Base-by-base conservation (phyloP, 2,888 invertebrate genomes). In the Sussaba pulchella region DNA sequence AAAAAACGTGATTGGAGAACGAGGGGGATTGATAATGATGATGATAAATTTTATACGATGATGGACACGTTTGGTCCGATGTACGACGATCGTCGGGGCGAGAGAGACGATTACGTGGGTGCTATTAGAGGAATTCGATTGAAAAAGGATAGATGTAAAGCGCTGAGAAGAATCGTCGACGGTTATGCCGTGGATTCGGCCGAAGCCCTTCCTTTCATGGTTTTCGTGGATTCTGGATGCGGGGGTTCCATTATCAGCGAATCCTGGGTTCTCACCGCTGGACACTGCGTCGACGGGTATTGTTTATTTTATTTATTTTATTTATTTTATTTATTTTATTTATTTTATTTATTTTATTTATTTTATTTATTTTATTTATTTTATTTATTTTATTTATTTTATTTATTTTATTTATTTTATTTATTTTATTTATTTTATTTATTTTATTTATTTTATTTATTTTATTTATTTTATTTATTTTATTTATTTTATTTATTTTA, bases 191-290 rank as follows among this genome's bases (percentile, higher is more conserved):
- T 54, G 9, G 12, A 61, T 8, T 43, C 59, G 26, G 31, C 66
- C 3, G 81, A 81, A 61, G 14, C 76, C 9, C 17, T 78, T 17
- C 83, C 83, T 5, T 83, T 78, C 26, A 77, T 82, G 57, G 83
- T 67, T 0, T 82, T 82, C 24, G 24, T 83, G 45, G 82, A 83
- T 43, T 67, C 66, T 19, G 82, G 83, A 19, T 83, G 83, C 8
- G 83, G 81, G 0, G 83, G 82, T 8, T 54, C 76, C 0, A 78
- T 83, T 14, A 74, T 83, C 39, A 39, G 82, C 21, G 14, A 71
- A 17, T 2, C 2, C 0, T 83, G 81, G 81, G 59, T 83, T 19
- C 17, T 83, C 17, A 76, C 83, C 5, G 82, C 83, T 9, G 78
- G 52, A 9, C 83, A 81, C 59, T 83, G 83, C 59, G 39, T 82